A percentile compares a stretch with the other conserved stretches of the same genome.
Evolutionary conservation across 2,113 vertebrate genomes (phyloP).

Genomic region (Lophius piscatorius): DNA sequence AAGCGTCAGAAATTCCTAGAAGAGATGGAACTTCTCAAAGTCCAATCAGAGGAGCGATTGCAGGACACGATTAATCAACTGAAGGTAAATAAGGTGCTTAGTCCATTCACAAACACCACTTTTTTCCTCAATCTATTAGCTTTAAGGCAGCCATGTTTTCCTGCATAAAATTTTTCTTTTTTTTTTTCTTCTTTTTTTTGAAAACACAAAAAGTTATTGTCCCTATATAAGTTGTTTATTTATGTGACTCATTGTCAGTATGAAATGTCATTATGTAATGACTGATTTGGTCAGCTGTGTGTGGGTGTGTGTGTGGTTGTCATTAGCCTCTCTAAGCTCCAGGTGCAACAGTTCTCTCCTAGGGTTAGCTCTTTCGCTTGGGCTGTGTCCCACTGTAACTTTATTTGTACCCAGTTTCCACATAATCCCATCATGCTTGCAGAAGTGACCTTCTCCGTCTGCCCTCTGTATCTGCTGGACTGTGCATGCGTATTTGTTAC

Average conservation of each 20-base stretch:
- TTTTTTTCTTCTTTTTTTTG: too few species aligned
- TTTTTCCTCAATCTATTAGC: too few species aligned
- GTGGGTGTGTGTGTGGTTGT: slow-evolving; percentile 28
- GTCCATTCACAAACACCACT: too few species aligned
- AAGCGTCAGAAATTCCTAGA: slow-evolving; percentile 82
- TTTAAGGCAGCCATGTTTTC: not conserved
- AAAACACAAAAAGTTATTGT: too few species aligned
- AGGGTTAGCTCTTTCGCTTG: slow-evolving; percentile 51
- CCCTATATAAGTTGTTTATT: not conserved
- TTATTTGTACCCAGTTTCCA: slow-evolving; percentile 62
- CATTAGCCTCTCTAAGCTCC: slow-evolving; percentile 49
- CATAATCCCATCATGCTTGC: slow-evolving; percentile 73
- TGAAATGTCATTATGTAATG: slow-evolving; percentile 56
- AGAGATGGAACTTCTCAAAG: slow-evolving; percentile 84
- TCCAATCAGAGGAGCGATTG: slow-evolving; percentile 80
- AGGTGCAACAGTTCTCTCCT: slow-evolving; percentile 54
- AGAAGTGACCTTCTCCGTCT: slow-evolving; percentile 34
- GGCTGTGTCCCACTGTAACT: slow-evolving; percentile 65
- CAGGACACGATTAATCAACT: slow-evolving; percentile 80
- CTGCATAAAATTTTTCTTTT: not conserved
- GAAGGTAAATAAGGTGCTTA: slow-evolving; percentile 71
- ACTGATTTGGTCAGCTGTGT: too few species aligned
- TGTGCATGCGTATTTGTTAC: slow-evolving; percentile 23
- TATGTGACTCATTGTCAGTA: slow-evolving; percentile 24
- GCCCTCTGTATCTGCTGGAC: slow-evolving; percentile 29